Conservation (phyloP, 30 jellyfish, hydroid and myxozoan genomes). For the Rhopilema esculentum region DNA sequence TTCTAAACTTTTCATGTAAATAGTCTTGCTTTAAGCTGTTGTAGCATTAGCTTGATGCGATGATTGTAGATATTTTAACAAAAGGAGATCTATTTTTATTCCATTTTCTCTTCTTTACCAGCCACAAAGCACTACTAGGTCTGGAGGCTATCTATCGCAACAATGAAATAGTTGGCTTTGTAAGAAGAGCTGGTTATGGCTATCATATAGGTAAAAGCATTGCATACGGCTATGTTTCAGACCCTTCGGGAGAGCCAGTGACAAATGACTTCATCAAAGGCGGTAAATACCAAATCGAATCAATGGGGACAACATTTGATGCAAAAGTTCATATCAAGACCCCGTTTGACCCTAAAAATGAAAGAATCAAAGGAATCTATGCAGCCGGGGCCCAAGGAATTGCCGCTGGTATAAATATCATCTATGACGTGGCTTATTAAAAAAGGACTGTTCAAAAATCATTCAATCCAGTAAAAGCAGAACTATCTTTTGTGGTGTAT, state of each 20-base stretch:
- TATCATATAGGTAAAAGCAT: slow-evolving; percentile 89
- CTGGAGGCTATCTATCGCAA: slow-evolving; percentile 88
- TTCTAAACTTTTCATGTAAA: too few species aligned
- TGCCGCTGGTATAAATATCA: too few species aligned
- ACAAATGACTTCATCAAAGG: slow-evolving; percentile 75
- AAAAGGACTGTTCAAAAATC: too few species aligned
- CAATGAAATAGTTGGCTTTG: slow-evolving; percentile 83
- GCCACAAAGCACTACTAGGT: slow-evolving; percentile 92
- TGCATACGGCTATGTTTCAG: slow-evolving; percentile 89
- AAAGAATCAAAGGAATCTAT: slow-evolving; percentile 88
- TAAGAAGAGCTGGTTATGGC: slow-evolving; percentile 96
- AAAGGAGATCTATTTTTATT: neutral
- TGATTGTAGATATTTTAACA: too few species aligned
- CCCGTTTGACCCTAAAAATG: slow-evolving; percentile 88
- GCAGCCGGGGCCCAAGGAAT: neutral
- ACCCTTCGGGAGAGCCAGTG: slow-evolving; percentile 78
- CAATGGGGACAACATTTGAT: slow-evolving; percentile 78
- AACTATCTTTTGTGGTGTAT: too few species aligned
- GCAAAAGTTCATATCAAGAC: slow-evolving; percentile 78
- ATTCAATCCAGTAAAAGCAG: too few species aligned
- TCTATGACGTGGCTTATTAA: too few species aligned
- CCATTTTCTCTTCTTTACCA: slow-evolving; percentile 5
- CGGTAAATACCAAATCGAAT: slow-evolving; percentile 83
- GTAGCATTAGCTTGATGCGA: too few species aligned
- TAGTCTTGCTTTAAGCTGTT: too few species aligned